These are phyloP conservation scores for Acropora yongei DNA, from an alignment of 64 coral and sea anemone species.

Conservation along the genomic window DNA sequence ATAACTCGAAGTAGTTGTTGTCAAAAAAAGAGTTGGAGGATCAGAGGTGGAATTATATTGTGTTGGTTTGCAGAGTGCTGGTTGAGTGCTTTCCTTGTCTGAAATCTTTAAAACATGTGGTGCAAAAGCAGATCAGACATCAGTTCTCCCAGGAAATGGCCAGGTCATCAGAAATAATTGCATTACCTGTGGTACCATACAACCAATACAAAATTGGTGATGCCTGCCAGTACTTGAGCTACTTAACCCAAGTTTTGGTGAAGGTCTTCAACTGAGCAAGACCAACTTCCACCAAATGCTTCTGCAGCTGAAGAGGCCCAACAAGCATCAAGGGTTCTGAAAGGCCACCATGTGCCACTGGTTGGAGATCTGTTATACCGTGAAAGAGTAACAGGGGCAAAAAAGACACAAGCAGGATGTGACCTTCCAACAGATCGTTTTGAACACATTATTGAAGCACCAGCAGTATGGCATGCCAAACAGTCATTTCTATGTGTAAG, in stretches of 20 bases:
- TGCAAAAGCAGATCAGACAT: background rate
- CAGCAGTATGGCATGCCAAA: constrained; percentile 70
- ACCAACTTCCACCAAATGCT: background rate
- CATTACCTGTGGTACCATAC: constrained; percentile 51
- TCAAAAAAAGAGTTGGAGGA: background rate
- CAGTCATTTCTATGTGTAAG: constrained; percentile 64
- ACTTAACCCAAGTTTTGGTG: background rate
- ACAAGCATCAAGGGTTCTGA: background rate
- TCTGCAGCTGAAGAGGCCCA: background rate
- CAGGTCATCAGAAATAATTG: constrained; percentile 42
- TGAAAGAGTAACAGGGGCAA: constrained; percentile 44
- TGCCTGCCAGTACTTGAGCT: background rate
- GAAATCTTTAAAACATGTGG: background rate
- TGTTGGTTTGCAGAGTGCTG: background rate
- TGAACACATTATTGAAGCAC: constrained; percentile 1
- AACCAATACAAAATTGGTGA: constrained; percentile 32
- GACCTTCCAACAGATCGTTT: background rate
- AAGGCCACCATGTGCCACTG: background rate
- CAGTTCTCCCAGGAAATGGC: background rate
- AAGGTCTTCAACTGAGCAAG: background rate
- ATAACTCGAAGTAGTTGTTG: background rate
- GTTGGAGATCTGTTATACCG: background rate
- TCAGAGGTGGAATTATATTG: background rate
- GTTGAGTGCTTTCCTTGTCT: background rate
- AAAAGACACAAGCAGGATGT: constrained; percentile 39